Base-by-base conservation (phyloP, 2,113 vertebrate genomes). In the Oxyruncus cristatus region DNA sequence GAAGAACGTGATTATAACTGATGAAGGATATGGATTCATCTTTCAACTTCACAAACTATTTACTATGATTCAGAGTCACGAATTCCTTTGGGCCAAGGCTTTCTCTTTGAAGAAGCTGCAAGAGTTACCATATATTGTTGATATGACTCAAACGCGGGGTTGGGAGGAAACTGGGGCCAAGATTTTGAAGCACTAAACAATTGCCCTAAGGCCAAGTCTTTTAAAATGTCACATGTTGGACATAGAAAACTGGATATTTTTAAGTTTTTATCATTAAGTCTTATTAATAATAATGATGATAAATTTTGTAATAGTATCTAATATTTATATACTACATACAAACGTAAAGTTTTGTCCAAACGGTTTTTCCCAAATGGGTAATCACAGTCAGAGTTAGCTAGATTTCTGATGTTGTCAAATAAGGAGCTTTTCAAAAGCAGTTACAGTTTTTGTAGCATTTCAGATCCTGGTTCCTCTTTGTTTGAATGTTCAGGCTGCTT, bases 11-110 rank as follows among this genome's bases (percentile, higher is more conserved):
- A 95, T 96, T 95, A 65, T 35, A 95, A 93, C 83, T 91, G 92
- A 78, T 84, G 96, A 95, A 94, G 90, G 90, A 96, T 71, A 84
- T 9, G 44, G 68, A 77, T 92, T 88, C 22, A 84, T 93, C 90
- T 97, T 95, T 95, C 93, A 97, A 32, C 39, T 13, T 71, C 77
- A 61, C 47, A 84, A 30, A 81, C 77, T 84, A 61, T 65, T 92
- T 87, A 58, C 83, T 85, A 10, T 75, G 83, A 93, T 93, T 95
- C 88, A 92, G 86, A 94, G n/a, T 75, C 56, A 84, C 1, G 0
- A 84, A 96, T 84, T 88, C 73, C 93, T 94, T 77, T 89, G 56
- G 62, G 89, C 26, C 56, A 67, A 77, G 26, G 21, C 11, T 78
- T 90, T 92, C 41, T 78, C 68, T 96, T 76, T 92, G 75, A 95